Evolutionary conservation across 92 coral and sea anemone species (phyloP), one percentile per base, ranked within the genome.

Genomic region (Blastomussa wellsi): DNA sequence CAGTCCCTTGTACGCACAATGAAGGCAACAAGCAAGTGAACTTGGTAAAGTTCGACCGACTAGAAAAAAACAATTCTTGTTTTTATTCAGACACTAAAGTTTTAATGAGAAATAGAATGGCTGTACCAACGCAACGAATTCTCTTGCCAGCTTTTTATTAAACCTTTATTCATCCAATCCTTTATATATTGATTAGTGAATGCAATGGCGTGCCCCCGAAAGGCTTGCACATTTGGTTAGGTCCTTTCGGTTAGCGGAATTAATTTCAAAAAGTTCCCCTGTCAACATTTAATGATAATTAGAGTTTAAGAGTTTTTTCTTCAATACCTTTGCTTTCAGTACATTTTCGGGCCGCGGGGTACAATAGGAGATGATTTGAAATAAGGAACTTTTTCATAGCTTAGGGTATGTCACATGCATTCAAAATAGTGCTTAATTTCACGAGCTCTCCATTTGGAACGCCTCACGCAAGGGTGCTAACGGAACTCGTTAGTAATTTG

Each of bases 61-160:
- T 69, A 10, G 70, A 20, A 71, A 49, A 81, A 70, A 47, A 82
- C 78, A 82, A 71, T 71, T 82, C 70, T 36, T 82, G 62, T 32
- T 48, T 81, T 36, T 67, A 70, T 82, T 72, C 4, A 70, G 55
- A 35, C 64, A 70, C 35, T 35, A 68, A 33, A 52, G 78, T 36
- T 19, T 67, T 71, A 52, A 71, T 70, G 64, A 79, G 31, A 42
- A 51, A 70, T 22, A 82, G n/a, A 37, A 72, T 71, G 55, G 5
- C 13, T 16, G 72, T 49, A 70, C 76, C 86, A 82, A 82, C 86
- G 78, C 78, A 52, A 8, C 37, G 84, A 81, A 81, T 22, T 69
- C 66, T 68, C 73, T 31, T 38, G 74, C 44, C 17, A 35, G 42
- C 26, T 17, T 33, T 69, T 33, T 33, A 19, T 69, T 29, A 59